Percentiles rank a stretch among this genome's conserved stretches.
Conservation (phyloP, 1,140 invertebrate genomes). For the Pseudoatta argentina region DNA sequence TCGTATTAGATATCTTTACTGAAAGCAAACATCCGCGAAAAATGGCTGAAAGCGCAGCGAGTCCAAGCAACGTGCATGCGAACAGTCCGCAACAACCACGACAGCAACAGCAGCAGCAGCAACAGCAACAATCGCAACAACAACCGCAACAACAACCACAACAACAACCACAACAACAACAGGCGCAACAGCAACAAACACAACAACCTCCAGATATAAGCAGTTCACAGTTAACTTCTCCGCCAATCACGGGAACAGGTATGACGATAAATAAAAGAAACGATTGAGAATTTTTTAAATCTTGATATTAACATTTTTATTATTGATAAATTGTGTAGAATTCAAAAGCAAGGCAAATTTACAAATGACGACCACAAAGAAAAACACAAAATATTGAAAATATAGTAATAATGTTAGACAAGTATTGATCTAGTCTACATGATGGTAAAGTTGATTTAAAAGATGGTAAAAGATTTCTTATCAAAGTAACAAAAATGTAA, state of each 20-base stretch:
- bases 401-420: not conserved
- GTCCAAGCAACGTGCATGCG: slow-evolving; percentile 79
- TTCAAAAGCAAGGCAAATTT: not conserved
- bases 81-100: slow-evolving; percentile 78
- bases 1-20: slow-evolving; percentile 24
- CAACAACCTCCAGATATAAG: slow-evolving; percentile 85
- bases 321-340: not conserved
- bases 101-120: slow-evolving; percentile 51
- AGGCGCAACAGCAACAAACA: slow-evolving; percentile 73
- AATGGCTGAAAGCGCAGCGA: slow-evolving; percentile 85
- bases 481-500: not conserved
- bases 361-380: not conserved
- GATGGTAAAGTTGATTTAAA: not conserved
- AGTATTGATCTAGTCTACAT: not conserved
- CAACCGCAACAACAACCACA: slow-evolving; percentile 73
- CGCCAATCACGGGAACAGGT: slow-evolving; percentile 86
- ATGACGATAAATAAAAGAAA: slow-evolving; percentile 61
- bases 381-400: not conserved
- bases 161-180: slow-evolving; percentile 66
- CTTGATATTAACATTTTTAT: not conserved
- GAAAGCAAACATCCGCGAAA: slow-evolving; percentile 47
- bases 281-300: not conserved
- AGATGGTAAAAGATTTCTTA: not conserved
- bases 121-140: slow-evolving; percentile 61
- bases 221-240: slow-evolving; percentile 84